phyloP scores from a whole-genome alignment of 1,140 invertebrate species.

The Pteromalus puparum region DNA sequence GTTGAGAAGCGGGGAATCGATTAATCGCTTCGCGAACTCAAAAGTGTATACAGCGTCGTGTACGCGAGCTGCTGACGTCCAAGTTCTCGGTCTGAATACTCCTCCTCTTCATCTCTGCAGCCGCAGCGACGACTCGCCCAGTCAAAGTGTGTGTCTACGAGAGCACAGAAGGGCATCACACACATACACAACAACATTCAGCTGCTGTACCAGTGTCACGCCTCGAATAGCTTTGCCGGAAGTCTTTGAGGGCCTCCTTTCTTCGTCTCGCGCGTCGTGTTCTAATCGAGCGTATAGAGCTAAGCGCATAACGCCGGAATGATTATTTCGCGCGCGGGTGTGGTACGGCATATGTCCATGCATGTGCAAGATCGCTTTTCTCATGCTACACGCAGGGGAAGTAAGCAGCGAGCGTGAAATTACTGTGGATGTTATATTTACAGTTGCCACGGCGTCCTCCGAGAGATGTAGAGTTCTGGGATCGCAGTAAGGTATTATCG shows the following conservation, averaged over 20 bases:
- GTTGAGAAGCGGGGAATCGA: constrained; percentile 50
- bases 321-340: constrained; percentile 1
- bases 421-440: constrained; percentile 14
- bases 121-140: not conserved
- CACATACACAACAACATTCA: no score
- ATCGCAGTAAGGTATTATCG: not conserved
- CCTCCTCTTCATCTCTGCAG: constrained; percentile 27
- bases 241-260: constrained; percentile 4
- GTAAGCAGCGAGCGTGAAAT: constrained; percentile 15
- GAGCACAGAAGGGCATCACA: not conserved
- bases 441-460: not conserved
- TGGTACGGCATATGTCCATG: no score
- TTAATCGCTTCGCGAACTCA: constrained; percentile 58
- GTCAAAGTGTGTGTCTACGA: not conserved
- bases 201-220: constrained; percentile 36
- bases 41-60: constrained; percentile 51
- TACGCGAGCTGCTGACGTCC: not conserved
- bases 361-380: not conserved
- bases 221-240: constrained; percentile 19
- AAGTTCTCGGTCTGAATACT: constrained; percentile 47
- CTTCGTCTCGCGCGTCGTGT: not conserved
- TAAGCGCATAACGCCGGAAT: not conserved
- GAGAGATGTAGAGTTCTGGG: no score
- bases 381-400: not conserved
- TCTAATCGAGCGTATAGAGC: constrained; percentile 12